phyloP scores from a whole-genome alignment of 2,113 vertebrate species.

The Tinamus guttatus region DNA sequence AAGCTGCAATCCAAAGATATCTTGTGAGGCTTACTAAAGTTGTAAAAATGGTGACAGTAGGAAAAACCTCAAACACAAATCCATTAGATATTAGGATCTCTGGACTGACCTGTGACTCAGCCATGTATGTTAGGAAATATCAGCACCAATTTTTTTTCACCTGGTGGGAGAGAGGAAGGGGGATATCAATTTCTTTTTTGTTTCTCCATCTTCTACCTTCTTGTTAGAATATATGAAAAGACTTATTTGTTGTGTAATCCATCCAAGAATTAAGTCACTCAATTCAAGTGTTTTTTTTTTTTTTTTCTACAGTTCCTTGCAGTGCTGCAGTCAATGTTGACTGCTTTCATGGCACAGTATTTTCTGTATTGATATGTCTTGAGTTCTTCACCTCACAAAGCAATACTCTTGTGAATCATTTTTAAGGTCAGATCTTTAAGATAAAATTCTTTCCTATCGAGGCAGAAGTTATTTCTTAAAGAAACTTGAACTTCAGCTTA shows the following conservation, averaged over 20 bases:
- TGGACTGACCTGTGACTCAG: neutral
- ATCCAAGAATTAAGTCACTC: neutral
- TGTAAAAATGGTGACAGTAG: neutral
- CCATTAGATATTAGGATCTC: neutral
- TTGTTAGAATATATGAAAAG: neutral
- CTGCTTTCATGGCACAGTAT: neutral
- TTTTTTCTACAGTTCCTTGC: neutral
- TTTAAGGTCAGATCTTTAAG: neutral
- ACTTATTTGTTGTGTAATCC: neutral
- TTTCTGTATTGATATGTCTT: neutral
- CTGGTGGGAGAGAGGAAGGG: too few relatives aligned
- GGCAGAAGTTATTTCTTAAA: neutral
- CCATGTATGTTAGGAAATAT: neutral
- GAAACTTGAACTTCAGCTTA: neutral
- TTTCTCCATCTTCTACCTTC: neutral
- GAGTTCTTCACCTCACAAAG: neutral
- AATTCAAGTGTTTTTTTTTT: neutral
- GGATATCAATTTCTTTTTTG: neutral
- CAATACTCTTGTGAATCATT: neutral
- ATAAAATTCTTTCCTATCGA: neutral
- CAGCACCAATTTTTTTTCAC: neutral
- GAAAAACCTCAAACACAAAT: neutral
- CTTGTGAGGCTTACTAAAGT: neutral
- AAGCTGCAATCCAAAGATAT: too few relatives aligned
- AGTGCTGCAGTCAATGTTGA: neutral